A percentile compares a stretch with the other conserved stretches of the same genome.
Evolutionary conservation across 1,140 invertebrate species (phyloP).

Genomic region (Meloidogyne hapla): DNA sequence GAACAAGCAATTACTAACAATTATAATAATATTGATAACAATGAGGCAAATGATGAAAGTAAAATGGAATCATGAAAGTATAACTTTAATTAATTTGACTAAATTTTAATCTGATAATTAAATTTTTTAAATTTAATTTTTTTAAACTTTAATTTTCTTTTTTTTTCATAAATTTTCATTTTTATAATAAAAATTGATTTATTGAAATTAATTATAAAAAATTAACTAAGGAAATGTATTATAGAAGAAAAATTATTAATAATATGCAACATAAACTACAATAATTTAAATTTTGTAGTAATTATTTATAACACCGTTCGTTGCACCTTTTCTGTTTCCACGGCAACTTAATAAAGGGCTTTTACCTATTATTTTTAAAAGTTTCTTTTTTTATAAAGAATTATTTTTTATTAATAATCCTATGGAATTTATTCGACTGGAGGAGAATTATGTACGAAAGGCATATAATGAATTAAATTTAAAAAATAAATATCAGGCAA

Average conservation of each 20-base stretch:
- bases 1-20: neutral
- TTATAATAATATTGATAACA: neutral
- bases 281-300: no score
- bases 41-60: neutral
- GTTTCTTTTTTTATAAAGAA: no score
- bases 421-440: constrained; percentile 4
- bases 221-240: no score
- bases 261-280: no score
- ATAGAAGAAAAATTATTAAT: no score
- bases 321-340: no score
- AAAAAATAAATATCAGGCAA: neutral
- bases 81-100: neutral
- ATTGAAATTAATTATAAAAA: no score
- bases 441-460: constrained; percentile 9
- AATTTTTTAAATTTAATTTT: no score
- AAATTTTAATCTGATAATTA: neutral
- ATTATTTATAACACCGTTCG: no score
- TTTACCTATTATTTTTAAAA: no score
- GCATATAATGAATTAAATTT: constrained; percentile 12
- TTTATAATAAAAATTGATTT: neutral
- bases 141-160: neutral
- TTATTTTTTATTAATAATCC: no score
- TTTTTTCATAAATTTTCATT: neutral
- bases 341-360: no score
- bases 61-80: neutral